These are phyloP conservation scores for Solenopsis fugax DNA, from an alignment of 1,140 invertebrate species.

Conservation along the genomic window DNA sequence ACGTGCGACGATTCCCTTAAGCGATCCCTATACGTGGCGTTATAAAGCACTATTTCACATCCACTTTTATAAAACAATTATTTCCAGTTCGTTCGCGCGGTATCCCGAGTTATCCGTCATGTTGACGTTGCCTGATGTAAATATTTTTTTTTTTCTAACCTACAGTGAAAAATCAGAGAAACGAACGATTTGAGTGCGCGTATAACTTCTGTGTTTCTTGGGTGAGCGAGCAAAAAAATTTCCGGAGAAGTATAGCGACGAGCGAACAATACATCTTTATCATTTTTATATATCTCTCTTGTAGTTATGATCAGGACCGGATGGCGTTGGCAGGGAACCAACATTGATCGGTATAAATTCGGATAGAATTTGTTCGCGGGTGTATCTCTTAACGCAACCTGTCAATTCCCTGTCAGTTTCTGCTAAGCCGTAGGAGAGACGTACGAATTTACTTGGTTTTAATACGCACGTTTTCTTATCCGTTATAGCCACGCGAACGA, in stretches of 20 bases:
- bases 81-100: neutral
- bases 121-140: too few relatives aligned
- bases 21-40: neutral
- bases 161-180: neutral
- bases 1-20: neutral
- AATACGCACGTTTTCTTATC: neutral
- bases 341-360: conserved; percentile 57
- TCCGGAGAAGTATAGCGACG: neutral
- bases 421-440: neutral
- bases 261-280: conserved; percentile 27
- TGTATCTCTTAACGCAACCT: conserved; percentile 38
- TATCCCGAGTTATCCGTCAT: neutral
- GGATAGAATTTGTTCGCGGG: conserved; percentile 51
- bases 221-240: neutral
- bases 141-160: too few relatives aligned
- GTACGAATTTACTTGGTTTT: conserved; percentile 16
- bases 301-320: conserved; percentile 32
- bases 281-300: conserved; percentile 15
- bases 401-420: conserved; percentile 58
- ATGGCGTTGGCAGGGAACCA: conserved; percentile 56
- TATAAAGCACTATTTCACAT: neutral
- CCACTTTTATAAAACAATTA: neutral
- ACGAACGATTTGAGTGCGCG: neutral
- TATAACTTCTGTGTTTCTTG: neutral
- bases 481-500: neutral